A percentile compares a stretch with the other conserved stretches of the same genome.
Conservation (phyloP, 92 coral and sea anemone species). For the Palythoa heliodiscus region DNA sequence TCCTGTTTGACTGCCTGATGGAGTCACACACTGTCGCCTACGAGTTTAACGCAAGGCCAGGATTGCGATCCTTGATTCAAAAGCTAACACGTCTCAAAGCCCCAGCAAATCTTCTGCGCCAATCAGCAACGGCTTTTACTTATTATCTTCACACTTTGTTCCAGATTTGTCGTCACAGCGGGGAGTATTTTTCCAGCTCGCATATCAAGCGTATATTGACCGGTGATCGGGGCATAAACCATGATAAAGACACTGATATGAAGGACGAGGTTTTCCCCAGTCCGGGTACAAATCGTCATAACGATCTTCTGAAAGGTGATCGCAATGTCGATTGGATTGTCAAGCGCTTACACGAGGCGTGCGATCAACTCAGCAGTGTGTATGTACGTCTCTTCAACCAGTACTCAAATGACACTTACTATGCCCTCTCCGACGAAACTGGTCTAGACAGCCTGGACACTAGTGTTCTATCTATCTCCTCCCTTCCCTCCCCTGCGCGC, state of each 20-base stretch:
- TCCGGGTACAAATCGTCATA: constrained; percentile 68
- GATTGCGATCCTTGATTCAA: constrained; percentile 91
- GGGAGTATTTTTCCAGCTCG: constrained; percentile 96
- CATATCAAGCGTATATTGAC: constrained; percentile 93
- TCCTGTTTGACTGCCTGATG: constrained; percentile 96
- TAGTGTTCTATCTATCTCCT: constrained; percentile 75
- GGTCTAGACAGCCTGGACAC: constrained; percentile 65
- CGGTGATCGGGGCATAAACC: constrained; percentile 85
- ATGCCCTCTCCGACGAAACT: constrained; percentile 59
- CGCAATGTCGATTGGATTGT: constrained; percentile 98
- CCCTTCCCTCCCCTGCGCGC: constrained; percentile 92
- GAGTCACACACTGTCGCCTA: constrained; percentile 98
- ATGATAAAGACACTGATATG: constrained; percentile 53
- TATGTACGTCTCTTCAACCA: constrained; percentile 89
- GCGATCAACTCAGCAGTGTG: constrained; percentile 95
- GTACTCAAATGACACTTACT: constrained; percentile 71
- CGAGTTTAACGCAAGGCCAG: constrained; percentile 96
- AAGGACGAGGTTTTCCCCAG: constrained; percentile 68
- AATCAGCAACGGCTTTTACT: constrained; percentile 93
- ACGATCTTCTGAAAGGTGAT: constrained; percentile 85
- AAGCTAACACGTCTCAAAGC: constrained; percentile 89
- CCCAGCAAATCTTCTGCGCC: constrained; percentile 97
- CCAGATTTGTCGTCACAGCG: constrained; percentile 96
- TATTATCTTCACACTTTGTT: constrained; percentile 94
- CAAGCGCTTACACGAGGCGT: constrained; percentile 92